These are phyloP conservation scores for Myanophis thanlyinensis DNA, from an alignment of 2,113 vertebrate species.

Conservation along the genomic window DNA sequence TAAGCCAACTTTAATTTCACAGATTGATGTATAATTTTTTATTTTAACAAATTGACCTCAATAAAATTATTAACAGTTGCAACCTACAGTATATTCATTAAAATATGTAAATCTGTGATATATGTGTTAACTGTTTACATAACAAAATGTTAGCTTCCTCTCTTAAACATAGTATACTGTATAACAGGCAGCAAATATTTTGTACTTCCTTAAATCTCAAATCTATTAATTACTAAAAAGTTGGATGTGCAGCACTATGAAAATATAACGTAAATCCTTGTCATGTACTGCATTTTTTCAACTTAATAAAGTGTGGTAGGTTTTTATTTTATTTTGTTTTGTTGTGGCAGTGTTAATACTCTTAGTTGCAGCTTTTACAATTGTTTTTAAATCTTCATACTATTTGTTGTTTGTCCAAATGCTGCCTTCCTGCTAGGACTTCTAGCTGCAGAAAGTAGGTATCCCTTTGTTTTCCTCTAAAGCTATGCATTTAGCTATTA, in stretches of 20 bases:
- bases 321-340: conserved; percentile 23
- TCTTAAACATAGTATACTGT: neutral
- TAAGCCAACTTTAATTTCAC: neutral
- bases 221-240: neutral
- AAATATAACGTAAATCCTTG: conserved; percentile 18
- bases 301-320: neutral
- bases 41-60: neutral
- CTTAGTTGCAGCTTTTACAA: conserved; percentile 70
- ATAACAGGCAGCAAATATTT: neutral
- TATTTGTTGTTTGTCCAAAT: conserved; percentile 87
- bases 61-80: neutral
- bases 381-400: conserved; percentile 73
- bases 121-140: neutral
- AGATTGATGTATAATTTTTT: neutral
- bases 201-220: neutral
- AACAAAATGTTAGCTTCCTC: neutral
- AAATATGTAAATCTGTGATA: conserved; percentile 1
- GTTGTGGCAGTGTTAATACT: conserved; percentile 56
- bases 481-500: conserved; percentile 68
- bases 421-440: conserved; percentile 92
- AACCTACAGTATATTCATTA: neutral
- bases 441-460: conserved; percentile 99
- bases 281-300: conserved; percentile 41
- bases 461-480: conserved; percentile 80
- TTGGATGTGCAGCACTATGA: neutral